Evolutionary conservation across 2,113 vertebrate genomes (phyloP).

Genomic region (Empidonax alnorum): DNA sequence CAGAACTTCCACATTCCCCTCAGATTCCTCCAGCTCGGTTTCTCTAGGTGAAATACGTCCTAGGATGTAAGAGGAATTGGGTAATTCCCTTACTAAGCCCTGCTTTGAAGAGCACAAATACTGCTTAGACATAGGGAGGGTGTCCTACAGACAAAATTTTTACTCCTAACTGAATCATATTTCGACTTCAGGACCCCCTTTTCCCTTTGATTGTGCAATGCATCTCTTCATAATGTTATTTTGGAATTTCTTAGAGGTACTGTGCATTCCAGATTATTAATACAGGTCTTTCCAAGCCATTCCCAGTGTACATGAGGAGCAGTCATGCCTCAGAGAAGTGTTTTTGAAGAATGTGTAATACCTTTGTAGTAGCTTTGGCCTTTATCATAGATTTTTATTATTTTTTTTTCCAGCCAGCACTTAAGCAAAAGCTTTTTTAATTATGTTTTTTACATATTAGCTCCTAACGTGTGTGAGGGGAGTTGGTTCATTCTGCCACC

Average conservation of each 20-base stretch:
- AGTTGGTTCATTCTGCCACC: neutral
- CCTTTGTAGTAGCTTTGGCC: neutral
- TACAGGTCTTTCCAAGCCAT: neutral
- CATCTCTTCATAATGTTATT: neutral
- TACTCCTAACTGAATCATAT: neutral
- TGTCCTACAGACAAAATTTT: neutral
- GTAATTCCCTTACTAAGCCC: neutral
- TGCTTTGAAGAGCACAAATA: neutral
- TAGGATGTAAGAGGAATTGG: neutral
- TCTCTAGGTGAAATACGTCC: neutral
- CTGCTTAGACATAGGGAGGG: neutral
- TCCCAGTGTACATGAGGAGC: neutral
- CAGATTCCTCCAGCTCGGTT: neutral
- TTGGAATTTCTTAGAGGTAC: neutral
- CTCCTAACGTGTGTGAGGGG: rapidly evolving
- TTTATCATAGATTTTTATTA: neutral
- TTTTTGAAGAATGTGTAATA: neutral
- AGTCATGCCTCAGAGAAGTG: neutral
- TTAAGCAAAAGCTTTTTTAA: neutral
- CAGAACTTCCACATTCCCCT: neutral
- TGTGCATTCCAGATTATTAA: neutral
- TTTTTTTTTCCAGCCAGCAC: neutral
- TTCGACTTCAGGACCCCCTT: neutral
- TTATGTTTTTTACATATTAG: neutral
- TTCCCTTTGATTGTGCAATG: neutral